Percentiles rank a stretch among this genome's conserved stretches.
Evolutionary conservation across 1,140 invertebrate species (phyloP).

Genomic region (Drosophila tsacasi): DNA sequence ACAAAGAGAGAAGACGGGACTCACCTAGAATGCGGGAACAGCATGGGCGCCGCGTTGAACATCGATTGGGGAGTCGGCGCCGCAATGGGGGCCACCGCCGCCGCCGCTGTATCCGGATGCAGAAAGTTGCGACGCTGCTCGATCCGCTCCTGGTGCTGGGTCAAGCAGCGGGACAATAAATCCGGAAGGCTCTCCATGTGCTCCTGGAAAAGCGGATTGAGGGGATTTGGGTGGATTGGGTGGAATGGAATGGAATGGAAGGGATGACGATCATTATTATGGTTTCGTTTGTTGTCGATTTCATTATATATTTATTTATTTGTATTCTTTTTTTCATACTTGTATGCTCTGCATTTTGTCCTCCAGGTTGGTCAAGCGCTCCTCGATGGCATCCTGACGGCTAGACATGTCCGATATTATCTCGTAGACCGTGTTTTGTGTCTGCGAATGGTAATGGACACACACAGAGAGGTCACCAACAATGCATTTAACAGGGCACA

Average conservation of each 20-base stretch:
- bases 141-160: constrained; percentile 89
- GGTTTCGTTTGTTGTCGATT: too few relatives aligned
- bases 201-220: constrained; percentile 52
- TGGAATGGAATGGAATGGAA: too few relatives aligned
- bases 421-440: constrained; percentile 98
- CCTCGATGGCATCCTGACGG: constrained; percentile 95
- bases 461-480: constrained; percentile 22
- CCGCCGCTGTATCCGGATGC: constrained; percentile 93
- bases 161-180: constrained; percentile 90
- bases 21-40: constrained; percentile 85
- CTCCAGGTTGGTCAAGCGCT: constrained; percentile 93
- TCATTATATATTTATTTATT: background rate
- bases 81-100: constrained; percentile 77
- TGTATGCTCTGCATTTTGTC: constrained; percentile 93
- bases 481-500: constrained; percentile 1
- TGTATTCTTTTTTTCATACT: constrained; percentile 79
- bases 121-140: constrained; percentile 93
- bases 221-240: too few relatives aligned
- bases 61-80: constrained; percentile 83
- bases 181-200: constrained; percentile 92
- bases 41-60: constrained; percentile 84
- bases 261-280: background rate
- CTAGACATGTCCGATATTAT: constrained; percentile 98
- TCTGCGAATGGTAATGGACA: constrained; percentile 87
- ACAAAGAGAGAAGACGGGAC: constrained; percentile 18